phyloP scores from a whole-genome alignment of 2,888 invertebrate genomes.

The Oithona nana region DNA sequence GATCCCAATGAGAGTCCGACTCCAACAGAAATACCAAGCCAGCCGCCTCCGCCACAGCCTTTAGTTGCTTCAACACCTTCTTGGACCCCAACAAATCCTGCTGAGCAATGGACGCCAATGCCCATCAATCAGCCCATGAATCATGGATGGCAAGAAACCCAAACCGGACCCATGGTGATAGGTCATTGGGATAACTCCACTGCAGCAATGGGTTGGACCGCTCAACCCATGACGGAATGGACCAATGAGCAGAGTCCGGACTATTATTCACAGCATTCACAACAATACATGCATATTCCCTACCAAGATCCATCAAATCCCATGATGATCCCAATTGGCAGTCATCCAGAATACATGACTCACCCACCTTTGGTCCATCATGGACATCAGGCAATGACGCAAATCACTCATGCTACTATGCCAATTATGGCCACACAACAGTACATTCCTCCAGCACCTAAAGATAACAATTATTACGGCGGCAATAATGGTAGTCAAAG shows the following conservation, averaged over 20 bases:
- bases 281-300: background rate
- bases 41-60: background rate
- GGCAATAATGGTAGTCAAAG: background rate
- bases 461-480: background rate
- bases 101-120: background rate
- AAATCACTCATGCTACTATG: background rate
- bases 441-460: background rate
- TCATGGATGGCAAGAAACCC: background rate
- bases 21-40: background rate
- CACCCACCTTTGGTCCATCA: background rate
- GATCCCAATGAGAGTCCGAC: background rate
- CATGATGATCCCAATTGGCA: background rate
- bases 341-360: background rate
- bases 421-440: slow-evolving; percentile 7
- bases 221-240: background rate
- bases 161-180: background rate
- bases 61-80: background rate
- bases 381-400: background rate
- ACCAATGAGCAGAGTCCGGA: background rate
- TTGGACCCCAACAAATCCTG: background rate
- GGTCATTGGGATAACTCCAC: background rate
- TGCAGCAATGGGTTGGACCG: background rate
- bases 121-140: background rate
- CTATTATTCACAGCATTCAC: background rate
- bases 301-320: background rate